Percentiles rank a stretch among this genome's conserved stretches.
phyloP scores from a whole-genome alignment of 2,888 invertebrate species.

The Lepidochrysops patricia region DNA sequence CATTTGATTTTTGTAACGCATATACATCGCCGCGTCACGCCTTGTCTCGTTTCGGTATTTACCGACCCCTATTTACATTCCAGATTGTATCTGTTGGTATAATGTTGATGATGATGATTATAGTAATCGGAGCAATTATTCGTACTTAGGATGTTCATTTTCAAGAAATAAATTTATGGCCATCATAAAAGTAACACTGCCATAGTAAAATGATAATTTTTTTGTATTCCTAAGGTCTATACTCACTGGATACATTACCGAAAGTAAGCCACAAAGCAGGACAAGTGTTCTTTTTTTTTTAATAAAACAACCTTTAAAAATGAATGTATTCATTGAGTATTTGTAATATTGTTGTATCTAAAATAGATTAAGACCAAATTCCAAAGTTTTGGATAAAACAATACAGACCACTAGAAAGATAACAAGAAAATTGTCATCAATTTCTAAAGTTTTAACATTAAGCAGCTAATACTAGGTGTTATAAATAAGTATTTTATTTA shows the following conservation, averaged over 20 bases:
- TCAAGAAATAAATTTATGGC: conserved; percentile 30
- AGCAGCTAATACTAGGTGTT: conserved; percentile 30
- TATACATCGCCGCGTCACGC: no score
- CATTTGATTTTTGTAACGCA: no score
- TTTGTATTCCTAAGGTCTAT: conserved; percentile 5
- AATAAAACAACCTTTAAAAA: no score
- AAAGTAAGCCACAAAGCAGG: no score
- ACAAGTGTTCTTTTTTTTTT: no score
- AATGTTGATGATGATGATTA: conserved; percentile 35
- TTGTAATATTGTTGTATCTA: background rate
- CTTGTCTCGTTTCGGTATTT: no score
- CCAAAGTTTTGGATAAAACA: background rate
- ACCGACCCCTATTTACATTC: conserved; percentile 47
- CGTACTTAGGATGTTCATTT: conserved; percentile 62
- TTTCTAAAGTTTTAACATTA: conserved; percentile 1
- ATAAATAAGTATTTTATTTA: conserved; percentile 28
- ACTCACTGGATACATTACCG: background rate
- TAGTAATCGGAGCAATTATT: conserved; percentile 60
- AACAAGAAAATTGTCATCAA: background rate
- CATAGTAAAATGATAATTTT: conserved; percentile 29
- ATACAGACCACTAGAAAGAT: background rate
- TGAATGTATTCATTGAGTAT: background rate
- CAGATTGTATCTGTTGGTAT: conserved; percentile 31
- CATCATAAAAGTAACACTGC: conserved; percentile 50
- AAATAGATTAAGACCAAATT: background rate